These are phyloP conservation scores for Parazoanthus darwini DNA, from an alignment of 92 coral and sea anemone genomes.

Conservation along the genomic window DNA sequence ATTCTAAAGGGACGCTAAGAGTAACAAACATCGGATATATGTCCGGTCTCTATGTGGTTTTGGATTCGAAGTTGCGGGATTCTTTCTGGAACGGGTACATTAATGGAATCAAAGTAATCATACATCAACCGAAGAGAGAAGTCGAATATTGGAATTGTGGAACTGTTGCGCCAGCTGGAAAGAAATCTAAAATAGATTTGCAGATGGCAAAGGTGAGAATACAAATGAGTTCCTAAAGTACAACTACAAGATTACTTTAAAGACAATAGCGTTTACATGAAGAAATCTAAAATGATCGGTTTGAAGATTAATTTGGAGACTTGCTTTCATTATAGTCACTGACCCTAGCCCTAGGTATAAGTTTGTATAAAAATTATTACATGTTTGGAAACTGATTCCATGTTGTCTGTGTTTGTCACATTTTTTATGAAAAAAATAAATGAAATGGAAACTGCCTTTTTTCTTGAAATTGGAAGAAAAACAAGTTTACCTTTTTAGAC, in stretches of 20 bases:
- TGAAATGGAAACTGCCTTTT: too few relatives aligned
- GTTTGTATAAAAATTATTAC: too few relatives aligned
- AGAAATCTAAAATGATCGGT: too few relatives aligned
- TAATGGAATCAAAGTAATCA: conserved; percentile 23
- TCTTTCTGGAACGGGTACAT: conserved; percentile 22
- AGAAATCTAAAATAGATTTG: background rate
- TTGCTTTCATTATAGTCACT: too few relatives aligned
- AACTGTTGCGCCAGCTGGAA: conserved; percentile 26
- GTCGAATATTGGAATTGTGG: background rate
- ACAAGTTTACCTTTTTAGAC: too few relatives aligned
- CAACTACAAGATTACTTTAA: background rate
- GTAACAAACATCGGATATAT: background rate
- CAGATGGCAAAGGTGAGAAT: conserved; percentile 6
- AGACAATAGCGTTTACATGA: background rate
- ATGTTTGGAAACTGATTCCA: too few relatives aligned
- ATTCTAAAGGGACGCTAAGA: background rate
- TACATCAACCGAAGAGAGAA: conserved; percentile 22
- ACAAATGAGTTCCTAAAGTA: too few relatives aligned
- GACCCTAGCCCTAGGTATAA: too few relatives aligned
- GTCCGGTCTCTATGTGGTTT: conserved; percentile 12
- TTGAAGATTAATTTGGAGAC: too few relatives aligned
- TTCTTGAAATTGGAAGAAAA: too few relatives aligned
- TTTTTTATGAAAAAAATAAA: too few relatives aligned
- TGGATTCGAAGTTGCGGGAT: conserved; percentile 24
- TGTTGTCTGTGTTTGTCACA: too few relatives aligned